Base-by-base conservation (phyloP, 2,113 vertebrate species). In the Labrus mixtus region DNA sequence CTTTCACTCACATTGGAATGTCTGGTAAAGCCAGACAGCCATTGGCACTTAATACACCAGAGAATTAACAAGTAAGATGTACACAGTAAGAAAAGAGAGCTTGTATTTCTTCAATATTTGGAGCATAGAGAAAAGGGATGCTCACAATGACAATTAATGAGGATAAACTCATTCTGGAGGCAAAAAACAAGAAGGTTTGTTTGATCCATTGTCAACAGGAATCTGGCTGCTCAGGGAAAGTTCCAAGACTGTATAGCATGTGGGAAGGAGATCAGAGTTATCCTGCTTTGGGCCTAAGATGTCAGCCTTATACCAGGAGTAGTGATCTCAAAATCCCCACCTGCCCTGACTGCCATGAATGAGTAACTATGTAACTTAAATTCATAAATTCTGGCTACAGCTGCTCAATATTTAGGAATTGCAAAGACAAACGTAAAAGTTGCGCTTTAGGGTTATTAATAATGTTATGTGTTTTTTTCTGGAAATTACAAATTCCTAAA, bases 191-290 rank as follows among this genome's bases (percentile, higher is more conserved):
- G 62, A 76, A 7, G 43, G 74, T 50, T 68, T 43, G 63, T 91
- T 87, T 92, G 67, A 91, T 91, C 75, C 67, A 23, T 37, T 7
- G 33, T 88, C 84, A 83, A 61, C 55, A 71, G 45, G 59, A 73
- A 80, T 87, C 75, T 78, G 77, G 72, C 70, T 79, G 79, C 55
- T 56, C 59, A 66, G 76, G 62, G 56, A 75, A 87, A 39, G 37
- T 78, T 81, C 51, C 66, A 67, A 82, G 60, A 56, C 75, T 74
- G 63, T 29, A 41, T 63, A 13, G 63, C 61, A 85, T 80, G 85
- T 85, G 71, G 81, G 75, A 81, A 79, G 68, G 58, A 90, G 85
- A 90, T 91, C 84, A 84, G 74, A 89, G 82, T 73, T 25, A 82
- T 78, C 59, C 75, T 59, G 66, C 76, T 83, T 68, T 7, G n/a